Evolutionary conservation across 2,888 invertebrate species (phyloP), one percentile per base, ranked within the genome.

Genomic region (Lithophane semibrunnea): DNA sequence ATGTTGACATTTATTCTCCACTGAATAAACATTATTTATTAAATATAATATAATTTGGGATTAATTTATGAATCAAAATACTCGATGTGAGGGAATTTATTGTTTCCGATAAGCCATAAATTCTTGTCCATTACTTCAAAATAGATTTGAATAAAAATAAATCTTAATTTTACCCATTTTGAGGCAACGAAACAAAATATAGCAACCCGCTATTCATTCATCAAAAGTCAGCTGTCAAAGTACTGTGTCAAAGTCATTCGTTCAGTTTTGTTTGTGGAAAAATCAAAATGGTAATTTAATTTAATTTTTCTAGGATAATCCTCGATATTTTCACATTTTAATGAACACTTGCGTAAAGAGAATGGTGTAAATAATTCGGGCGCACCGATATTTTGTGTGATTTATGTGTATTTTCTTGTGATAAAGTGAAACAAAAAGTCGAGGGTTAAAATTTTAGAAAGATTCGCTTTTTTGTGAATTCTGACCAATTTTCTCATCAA

Each of bases 231-330:
- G 74, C 69, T 85, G 83, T 81, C 80, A 78, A 79, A 70, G 52
- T 44, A 5, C n/a, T 8, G 5, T 65, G n/a, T 52, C 18, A 8
- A 86, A 84, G 42, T 87, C 79, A 85, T 80, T 86, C 87, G 66
- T 83, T 82, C 79, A 49, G 70, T 84, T 88, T 88, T 91, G 89
- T 91, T 89, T 92, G 92, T 91, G 88, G 86, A 80, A 88, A 84
- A 86, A 82, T 58, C 92, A 95, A 95, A 94, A 96, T 96, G 96
- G 96, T 96, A 96, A 95, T 84, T 92, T 24, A 93, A 95, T 94
- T 94, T 84, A 0, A 70, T 85, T 85, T 92, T 94, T 92, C 82
- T 86, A 4, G 2, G 64, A 37, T 86, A 94, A 96, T 96, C 96
- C 75, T 68, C 58, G 0, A n/a, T 58, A 29, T 70, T 79, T 90